A percentile compares a stretch with the other conserved stretches of the same genome.
These are phyloP conservation scores for Manacus vitellinus DNA, from an alignment of 2,113 vertebrate genomes.

Conservation along the genomic window DNA sequence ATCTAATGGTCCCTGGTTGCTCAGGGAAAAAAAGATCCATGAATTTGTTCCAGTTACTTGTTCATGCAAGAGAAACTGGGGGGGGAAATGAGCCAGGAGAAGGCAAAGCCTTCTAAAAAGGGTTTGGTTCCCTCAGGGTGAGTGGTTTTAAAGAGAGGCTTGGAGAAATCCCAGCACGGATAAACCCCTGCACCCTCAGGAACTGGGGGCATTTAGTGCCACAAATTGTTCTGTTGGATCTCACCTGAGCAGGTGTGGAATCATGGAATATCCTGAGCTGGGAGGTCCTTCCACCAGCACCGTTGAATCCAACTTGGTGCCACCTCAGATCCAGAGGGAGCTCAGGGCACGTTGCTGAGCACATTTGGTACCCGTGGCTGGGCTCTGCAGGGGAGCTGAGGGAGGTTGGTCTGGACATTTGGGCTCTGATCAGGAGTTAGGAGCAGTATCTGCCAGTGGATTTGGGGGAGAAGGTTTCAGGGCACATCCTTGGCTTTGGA, in stretches of 20 bases:
- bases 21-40: background rate
- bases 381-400: background rate
- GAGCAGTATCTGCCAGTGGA: background rate
- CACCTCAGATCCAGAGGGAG: background rate
- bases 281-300: background rate
- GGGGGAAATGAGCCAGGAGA: background rate
- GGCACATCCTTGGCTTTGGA: background rate
- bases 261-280: background rate
- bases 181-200: background rate
- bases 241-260: background rate
- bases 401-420: background rate
- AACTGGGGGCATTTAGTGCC: background rate
- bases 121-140: background rate
- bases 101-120: background rate
- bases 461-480: background rate
- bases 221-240: background rate
- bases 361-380: background rate
- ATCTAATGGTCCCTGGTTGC: background rate
- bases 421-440: background rate
- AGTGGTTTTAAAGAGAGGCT: background rate
- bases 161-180: background rate
- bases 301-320: background rate
- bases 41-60: background rate
- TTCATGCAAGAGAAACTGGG: background rate
- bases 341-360: background rate